Conservation (phyloP, 2,888 invertebrate genomes). For the Spodoptera exigua region DNA sequence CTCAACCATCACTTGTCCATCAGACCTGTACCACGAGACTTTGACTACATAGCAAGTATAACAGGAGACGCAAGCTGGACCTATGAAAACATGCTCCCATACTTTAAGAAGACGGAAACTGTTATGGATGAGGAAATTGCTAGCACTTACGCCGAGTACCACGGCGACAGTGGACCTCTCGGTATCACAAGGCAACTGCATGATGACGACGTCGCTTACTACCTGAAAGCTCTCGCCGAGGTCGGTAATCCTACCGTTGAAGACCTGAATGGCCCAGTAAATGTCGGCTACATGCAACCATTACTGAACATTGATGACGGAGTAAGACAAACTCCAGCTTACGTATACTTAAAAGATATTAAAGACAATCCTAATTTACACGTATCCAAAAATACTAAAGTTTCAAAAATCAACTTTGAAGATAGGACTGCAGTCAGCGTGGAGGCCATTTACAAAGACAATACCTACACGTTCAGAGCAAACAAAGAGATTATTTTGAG, state of each 20-base stretch:
- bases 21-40: slow-evolving; percentile 11
- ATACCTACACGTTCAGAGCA: slow-evolving; percentile 36
- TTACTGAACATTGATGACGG: slow-evolving; percentile 17
- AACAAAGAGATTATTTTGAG: slow-evolving; percentile 45
- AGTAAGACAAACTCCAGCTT: slow-evolving; percentile 41
- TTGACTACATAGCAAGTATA: slow-evolving; percentile 17
- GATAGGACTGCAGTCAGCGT: slow-evolving; percentile 38
- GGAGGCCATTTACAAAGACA: slow-evolving; percentile 9
- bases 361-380: slow-evolving; percentile 37
- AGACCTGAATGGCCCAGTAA: slow-evolving; percentile 41
- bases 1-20: slow-evolving; percentile 31
- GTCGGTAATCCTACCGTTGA: slow-evolving; percentile 29
- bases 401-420: slow-evolving; percentile 38
- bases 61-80: slow-evolving; percentile 23
- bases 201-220: slow-evolving; percentile 10
- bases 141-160: slow-evolving; percentile 10
- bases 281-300: slow-evolving; percentile 44
- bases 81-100: slow-evolving; percentile 25
- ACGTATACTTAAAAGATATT: slow-evolving; percentile 31
- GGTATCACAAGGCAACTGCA: slow-evolving; percentile 34
- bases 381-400: slow-evolving; percentile 39
- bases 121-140: slow-evolving; percentile 25
- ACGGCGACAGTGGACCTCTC: slow-evolving; percentile 38
- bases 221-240: slow-evolving; percentile 41
- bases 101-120: slow-evolving; percentile 37